Base-by-base conservation (phyloP, 2,888 invertebrate species). In the Clostera curtula region DNA sequence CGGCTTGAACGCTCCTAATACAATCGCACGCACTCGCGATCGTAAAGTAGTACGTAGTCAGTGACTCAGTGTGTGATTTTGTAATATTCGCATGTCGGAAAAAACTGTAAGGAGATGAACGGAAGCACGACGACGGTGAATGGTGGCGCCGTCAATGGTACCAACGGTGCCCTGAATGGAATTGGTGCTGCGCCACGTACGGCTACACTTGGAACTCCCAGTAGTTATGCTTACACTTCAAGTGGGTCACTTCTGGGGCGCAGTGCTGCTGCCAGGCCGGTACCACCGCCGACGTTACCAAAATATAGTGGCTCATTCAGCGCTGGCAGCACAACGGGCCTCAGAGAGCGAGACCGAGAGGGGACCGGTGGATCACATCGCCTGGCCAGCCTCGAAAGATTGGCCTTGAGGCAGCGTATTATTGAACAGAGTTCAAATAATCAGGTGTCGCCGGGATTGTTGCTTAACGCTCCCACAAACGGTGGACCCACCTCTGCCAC, bases 391-490 rank as follows among this genome's bases (percentile, higher is more conserved):
- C 87, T 94, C 40, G 94, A 94, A 73, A 87, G 93, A 63, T 85
- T 94, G 59, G 93, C 93, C 23, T 87, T 92, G 49, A 86, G 93
- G 35, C 93, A 93, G 71, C 89, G 93, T 62, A 89, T 93, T 55
- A 90, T 93, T 60, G 93, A 93, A 61, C 89, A 90, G 43, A 82
- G 50, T 60, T 53, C 83, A 6, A 85, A 86, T 56, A 85, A 85
- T 64, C 85, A 85, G 67, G 80, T 83, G 61, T 43, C 68, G 15
- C 49, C 44, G 31, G 42, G 56, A 17, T 39, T 55, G 24, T 26
- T 51, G 19, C 34, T 60, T 45, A 72, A 50, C 64, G 58, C 58
- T 37, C 58, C 65, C 46, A 48, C 70, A 36, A 79, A 74, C 49
- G 72, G 72, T 42, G 72, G 73, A 34, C 71, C 75, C 45, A 76